Base-by-base conservation (phyloP, 1,140 invertebrate genomes). In the Zaprionus vittiger region DNA sequence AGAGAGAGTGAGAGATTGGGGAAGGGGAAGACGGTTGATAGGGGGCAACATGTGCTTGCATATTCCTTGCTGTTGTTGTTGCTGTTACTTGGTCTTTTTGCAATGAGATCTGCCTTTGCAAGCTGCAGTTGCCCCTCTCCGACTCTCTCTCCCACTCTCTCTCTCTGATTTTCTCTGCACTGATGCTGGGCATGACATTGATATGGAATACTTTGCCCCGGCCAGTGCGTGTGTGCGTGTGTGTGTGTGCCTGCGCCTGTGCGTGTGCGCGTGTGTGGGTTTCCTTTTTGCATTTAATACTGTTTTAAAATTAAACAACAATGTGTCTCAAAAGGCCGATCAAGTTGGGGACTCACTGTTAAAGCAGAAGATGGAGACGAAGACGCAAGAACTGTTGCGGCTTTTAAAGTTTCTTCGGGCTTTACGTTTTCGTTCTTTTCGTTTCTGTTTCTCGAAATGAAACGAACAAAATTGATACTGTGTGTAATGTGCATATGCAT, bases 251-350 rank as follows among this genome's bases (percentile, higher is more conserved):
- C 15, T 44, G n/a, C 9, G 41, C n/a, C 2, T 64, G 55, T 41
- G 41, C 52, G 49, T 55, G 63, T 37, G 61, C 5, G 12, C 22
- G 31, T 54, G 49, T 76, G 54, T 37, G 54, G 15, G 31, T 47
- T 60, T 68, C 31, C 52, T 68, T 63, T 68, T 52, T 72, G 59
- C 63, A 67, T 73, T 64, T 56, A 57, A 61, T 73, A 77, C 78
- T 82, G 70, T 77, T 70, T 87, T 60, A 74, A 87, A 75, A 69
- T 82, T 69, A 68, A 77, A 73, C 67, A 75, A 47, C 67, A 80
- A 73, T 62, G 59, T 49, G 68, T 22, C 61, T 64, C 60, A 37
- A 26, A 38, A 66, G 17, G 5, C 37, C 14, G 41, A 44, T 34
- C 54, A 17, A 52, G 47, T 24, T 52, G 38, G n/a, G 38, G n/a